phyloP scores from a whole-genome alignment of 2,888 invertebrate species.

The Lysandra coridon region DNA sequence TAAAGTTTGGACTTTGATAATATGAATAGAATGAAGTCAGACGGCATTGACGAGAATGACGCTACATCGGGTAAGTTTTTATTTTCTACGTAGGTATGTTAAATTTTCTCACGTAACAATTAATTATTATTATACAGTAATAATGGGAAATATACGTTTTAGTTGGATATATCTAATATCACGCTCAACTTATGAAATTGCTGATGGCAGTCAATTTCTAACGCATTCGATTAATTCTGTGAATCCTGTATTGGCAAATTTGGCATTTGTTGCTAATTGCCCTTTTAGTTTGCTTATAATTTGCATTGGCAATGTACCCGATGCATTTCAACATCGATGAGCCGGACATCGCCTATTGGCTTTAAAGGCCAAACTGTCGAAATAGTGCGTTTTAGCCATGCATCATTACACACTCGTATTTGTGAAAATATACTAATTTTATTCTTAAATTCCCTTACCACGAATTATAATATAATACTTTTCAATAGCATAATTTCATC shows the following conservation, averaged over 20 bases:
- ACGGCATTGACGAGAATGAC: background rate
- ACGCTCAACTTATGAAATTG: background rate
- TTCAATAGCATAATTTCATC: background rate
- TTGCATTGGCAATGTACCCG: background rate
- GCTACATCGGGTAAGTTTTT: background rate
- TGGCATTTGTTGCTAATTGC: slow-evolving; percentile 14
- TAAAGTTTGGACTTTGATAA: background rate
- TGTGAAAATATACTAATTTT: background rate
- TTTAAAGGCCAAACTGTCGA: background rate
- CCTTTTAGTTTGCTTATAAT: slow-evolving; percentile 1
- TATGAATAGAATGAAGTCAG: background rate
- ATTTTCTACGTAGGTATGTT: background rate
- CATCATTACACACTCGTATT: background rate
- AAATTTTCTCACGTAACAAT: slow-evolving; percentile 1
- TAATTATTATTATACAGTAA: background rate
- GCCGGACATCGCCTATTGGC: slow-evolving; percentile 4
- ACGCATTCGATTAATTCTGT: background rate
- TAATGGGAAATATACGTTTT: slow-evolving; percentile 5
- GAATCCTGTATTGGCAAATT: slow-evolving; percentile 8
- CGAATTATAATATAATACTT: background rate
- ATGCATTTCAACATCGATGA: background rate
- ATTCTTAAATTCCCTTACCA: background rate
- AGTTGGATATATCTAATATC: background rate
- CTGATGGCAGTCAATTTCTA: background rate
- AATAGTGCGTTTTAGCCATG: background rate